phyloP scores from a whole-genome alignment of 2,113 vertebrate genomes.

The Hirundichthys speculiger region DNA sequence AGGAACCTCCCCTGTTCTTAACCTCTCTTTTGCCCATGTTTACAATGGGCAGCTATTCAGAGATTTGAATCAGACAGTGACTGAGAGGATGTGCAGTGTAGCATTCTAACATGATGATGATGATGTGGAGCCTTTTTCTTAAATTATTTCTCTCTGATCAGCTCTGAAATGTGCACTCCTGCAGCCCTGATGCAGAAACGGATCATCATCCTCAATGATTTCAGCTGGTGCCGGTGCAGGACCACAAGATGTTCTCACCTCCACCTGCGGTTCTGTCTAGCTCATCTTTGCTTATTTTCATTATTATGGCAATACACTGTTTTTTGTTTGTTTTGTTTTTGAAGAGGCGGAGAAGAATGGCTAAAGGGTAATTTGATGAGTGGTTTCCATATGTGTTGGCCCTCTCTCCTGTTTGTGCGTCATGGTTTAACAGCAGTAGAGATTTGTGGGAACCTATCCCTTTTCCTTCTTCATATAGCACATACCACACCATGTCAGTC shows the following conservation, averaged over 20 bases:
- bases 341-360: conserved; percentile 32
- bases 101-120: conserved; percentile 53
- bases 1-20: conserved; percentile 46
- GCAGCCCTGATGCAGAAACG: conserved; percentile 10
- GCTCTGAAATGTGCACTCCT: conserved; percentile 41
- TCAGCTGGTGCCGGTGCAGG: conserved; percentile 4
- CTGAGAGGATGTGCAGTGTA: conserved; percentile 50
- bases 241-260: conserved; percentile 19
- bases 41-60: conserved; percentile 50
- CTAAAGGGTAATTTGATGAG: conserved; percentile 20
- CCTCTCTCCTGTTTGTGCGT: conserved; percentile 1
- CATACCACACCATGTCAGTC: conserved; percentile 8
- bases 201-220: background rate
- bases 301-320: conserved; percentile 23
- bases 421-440: conserved; percentile 10
- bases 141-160: conserved; percentile 43
- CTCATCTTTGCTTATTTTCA: conserved; percentile 10
- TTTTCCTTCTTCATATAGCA: conserved; percentile 4
- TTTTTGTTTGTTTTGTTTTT: conserved; percentile 25
- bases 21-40: conserved; percentile 21
- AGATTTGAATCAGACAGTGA: conserved; percentile 66
- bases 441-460: background rate
- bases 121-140: conserved; percentile 47
- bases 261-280: background rate
- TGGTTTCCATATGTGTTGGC: conserved; percentile 35